phyloP scores from a whole-genome alignment of 2,113 vertebrate genomes.

The Gulo gulo region DNA sequence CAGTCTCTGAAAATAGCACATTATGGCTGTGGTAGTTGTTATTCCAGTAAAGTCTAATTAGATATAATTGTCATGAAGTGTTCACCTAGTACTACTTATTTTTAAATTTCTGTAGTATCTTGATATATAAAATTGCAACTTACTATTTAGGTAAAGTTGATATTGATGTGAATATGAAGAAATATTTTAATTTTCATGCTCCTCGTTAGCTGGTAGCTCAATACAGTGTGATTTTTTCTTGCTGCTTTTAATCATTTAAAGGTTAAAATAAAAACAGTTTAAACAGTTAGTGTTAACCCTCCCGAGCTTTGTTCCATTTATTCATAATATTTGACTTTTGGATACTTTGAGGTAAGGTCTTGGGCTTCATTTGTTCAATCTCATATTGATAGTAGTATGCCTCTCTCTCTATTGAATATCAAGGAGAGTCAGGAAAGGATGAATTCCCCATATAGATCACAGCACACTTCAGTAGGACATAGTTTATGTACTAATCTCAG shows the following conservation, averaged over 20 bases:
- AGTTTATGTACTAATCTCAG: neutral
- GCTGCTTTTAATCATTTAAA: neutral
- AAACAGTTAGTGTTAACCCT: neutral
- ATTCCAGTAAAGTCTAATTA: neutral
- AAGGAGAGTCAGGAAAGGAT: neutral
- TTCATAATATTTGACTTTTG: neutral
- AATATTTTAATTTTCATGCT: neutral
- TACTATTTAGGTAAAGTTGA: neutral
- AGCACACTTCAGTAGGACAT: neutral
- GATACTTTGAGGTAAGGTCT: neutral
- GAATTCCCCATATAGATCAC: neutral
- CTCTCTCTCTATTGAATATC: neutral
- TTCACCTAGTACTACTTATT: neutral
- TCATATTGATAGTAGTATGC: neutral
- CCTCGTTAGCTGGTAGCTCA: neutral
- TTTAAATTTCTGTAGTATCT: neutral
- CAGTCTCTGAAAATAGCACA: neutral
- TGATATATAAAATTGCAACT: neutral
- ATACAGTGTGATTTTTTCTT: neutral
- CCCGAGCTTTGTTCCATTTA: neutral
- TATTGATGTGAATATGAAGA: neutral
- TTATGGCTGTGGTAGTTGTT: neutral
- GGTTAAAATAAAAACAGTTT: neutral
- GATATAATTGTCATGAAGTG: neutral
- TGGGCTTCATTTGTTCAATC: neutral